Evolutionary conservation across 2,888 invertebrate genomes (phyloP).

Genomic region (Lithophane leautieri): DNA sequence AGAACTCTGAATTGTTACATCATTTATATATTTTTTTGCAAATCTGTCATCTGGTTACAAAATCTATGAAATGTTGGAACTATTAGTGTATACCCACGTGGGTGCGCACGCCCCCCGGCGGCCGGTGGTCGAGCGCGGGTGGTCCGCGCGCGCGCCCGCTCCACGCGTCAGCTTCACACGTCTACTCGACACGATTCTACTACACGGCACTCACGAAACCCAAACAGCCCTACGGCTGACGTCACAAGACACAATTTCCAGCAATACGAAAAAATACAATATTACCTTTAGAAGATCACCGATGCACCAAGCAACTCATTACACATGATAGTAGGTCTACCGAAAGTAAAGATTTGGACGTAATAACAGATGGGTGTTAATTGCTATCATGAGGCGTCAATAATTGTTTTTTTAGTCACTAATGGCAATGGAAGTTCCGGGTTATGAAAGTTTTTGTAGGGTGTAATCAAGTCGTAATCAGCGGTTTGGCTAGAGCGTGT

Average conservation of each 20-base stretch:
- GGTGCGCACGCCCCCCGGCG: conserved; percentile 78
- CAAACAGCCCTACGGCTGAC: conserved; percentile 71
- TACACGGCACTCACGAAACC: conserved; percentile 55
- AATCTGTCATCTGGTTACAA: conserved; percentile 59
- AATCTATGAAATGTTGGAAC: conserved; percentile 62
- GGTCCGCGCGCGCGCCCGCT: conserved; percentile 83
- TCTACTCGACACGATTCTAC: conserved; percentile 79
- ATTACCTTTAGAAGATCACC: conserved; percentile 71
- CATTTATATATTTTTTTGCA: conserved; percentile 67
- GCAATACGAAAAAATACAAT: conserved; percentile 58
- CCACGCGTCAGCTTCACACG: conserved; percentile 87
- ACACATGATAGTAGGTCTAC: conserved; percentile 81
- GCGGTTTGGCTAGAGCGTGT: conserved; percentile 87
- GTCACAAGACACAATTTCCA: conserved; percentile 73
- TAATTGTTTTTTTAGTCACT: conserved; percentile 88
- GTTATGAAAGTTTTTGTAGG: conserved; percentile 88
- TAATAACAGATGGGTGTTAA: conserved; percentile 89
- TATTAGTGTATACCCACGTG: conserved; percentile 75
- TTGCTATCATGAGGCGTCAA: conserved; percentile 89
- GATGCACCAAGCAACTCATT: conserved; percentile 77
- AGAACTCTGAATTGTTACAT: conserved; percentile 22
- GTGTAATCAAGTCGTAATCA: conserved; percentile 89
- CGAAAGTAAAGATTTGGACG: conserved; percentile 85
- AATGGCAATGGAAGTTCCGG: conserved; percentile 88
- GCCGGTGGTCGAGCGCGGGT: conserved; percentile 85